These are phyloP conservation scores for Lethocerus indicus DNA, from an alignment of 1,140 invertebrate species.

Conservation along the genomic window DNA sequence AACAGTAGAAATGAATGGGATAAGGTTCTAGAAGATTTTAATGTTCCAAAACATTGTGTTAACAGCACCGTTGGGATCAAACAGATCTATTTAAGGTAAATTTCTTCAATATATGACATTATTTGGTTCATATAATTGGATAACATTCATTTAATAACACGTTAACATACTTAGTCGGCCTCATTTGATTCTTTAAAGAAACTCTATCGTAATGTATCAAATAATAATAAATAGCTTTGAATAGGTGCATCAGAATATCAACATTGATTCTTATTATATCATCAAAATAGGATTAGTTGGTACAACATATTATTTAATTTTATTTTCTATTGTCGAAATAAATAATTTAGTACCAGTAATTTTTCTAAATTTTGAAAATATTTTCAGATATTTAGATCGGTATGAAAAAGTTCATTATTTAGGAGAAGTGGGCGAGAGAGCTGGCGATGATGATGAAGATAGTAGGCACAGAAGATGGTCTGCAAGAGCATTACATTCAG, in stretches of 20 bases:
- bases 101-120: neutral
- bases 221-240: no score
- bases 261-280: no score
- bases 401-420: constrained; percentile 76
- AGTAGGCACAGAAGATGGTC: constrained; percentile 48
- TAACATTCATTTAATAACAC: neutral
- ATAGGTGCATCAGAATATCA: no score
- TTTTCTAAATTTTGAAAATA: constrained; percentile 15
- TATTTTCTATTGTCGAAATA: neutral
- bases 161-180: neutral
- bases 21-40: constrained; percentile 54
- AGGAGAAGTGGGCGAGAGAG: constrained; percentile 61
- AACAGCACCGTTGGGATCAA: constrained; percentile 76
- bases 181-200: neutral
- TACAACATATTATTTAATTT: neutral
- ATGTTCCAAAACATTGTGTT: constrained; percentile 59
- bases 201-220: neutral
- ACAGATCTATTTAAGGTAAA: constrained; percentile 75
- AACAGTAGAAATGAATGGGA: constrained; percentile 75
- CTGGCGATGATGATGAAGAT: constrained; percentile 56
- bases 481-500: constrained; percentile 44
- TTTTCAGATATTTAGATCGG: constrained; percentile 54
- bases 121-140: neutral
- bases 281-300: neutral
- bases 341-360: neutral